A percentile compares a stretch with the other conserved stretches of the same genome.
These are phyloP conservation scores for Volucella bombylans DNA, from an alignment of 2,888 invertebrate genomes.

Conservation along the genomic window DNA sequence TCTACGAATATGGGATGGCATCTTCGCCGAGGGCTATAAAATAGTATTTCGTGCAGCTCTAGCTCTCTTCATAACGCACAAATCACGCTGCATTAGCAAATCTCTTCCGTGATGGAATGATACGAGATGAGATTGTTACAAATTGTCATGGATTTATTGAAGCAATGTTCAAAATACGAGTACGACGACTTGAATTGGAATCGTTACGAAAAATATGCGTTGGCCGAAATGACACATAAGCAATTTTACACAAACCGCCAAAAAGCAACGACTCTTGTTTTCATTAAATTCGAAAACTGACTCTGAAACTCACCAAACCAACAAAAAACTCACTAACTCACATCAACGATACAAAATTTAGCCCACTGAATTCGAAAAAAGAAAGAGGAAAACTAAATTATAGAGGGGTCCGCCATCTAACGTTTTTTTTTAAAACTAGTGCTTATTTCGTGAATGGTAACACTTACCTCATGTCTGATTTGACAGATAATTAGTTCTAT, in stretches of 20 bases:
- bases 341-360: constrained; percentile 8
- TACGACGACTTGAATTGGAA: constrained; percentile 83
- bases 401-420: no score
- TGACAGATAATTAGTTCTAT: no score
- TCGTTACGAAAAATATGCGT: constrained; percentile 79
- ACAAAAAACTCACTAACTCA: not conserved
- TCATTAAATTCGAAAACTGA: constrained; percentile 34
- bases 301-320: constrained; percentile 32
- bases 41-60: constrained; percentile 94
- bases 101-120: constrained; percentile 90
- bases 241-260: constrained; percentile 1
- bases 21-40: constrained; percentile 97
- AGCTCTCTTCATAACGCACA: constrained; percentile 90
- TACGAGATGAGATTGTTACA: constrained; percentile 89
- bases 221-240: constrained; percentile 78
- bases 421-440: no score
- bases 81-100: constrained; percentile 88
- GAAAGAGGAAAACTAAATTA: constrained; percentile 25
- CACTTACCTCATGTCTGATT: no score
- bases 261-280: constrained; percentile 39
- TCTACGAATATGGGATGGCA: constrained; percentile 96
- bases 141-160: constrained; percentile 95
- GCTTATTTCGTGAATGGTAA: no score
- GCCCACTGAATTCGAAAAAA: constrained; percentile 6
- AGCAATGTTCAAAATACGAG: constrained; percentile 91